These are phyloP conservation scores for Aurelia sp. DNA, from an alignment of 30 jellyfish, hydroid and myxozoan species.

Conservation along the genomic window DNA sequence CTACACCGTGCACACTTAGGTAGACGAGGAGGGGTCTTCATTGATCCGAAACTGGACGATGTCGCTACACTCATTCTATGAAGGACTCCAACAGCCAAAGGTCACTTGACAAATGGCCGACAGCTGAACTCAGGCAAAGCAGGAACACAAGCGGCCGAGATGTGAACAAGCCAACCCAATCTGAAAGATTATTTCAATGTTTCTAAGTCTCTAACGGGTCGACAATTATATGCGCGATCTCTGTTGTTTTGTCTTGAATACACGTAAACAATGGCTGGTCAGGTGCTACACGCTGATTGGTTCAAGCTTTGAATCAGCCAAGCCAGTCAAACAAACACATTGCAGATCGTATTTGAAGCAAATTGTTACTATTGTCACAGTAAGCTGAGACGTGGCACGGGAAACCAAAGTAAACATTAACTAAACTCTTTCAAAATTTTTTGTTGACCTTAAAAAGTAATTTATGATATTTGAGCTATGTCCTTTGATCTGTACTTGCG, in stretches of 20 bases:
- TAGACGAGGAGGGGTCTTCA: slow-evolving; percentile 97
- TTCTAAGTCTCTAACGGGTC: slow-evolving; percentile 83
- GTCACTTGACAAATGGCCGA: not conserved
- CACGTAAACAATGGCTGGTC: slow-evolving; percentile 60
- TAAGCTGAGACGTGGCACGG: slow-evolving; percentile 9
- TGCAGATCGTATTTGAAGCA: slow-evolving; percentile 11
- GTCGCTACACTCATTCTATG: slow-evolving; percentile 72
- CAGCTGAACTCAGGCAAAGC: not conserved
- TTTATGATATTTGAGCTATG: not conserved
- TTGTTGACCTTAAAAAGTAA: not conserved
- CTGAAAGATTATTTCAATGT: slow-evolving; percentile 81
- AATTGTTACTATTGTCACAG: slow-evolving; percentile 76
- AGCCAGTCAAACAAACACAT: slow-evolving; percentile 73
- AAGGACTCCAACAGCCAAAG: slow-evolving; percentile 1
- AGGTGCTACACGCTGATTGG: slow-evolving; percentile 89
- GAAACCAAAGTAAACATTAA: not conserved
- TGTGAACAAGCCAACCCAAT: slow-evolving; percentile 23
- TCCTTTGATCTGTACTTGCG: slow-evolving; percentile 24
- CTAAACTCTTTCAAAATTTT: not conserved
- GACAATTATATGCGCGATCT: slow-evolving; percentile 61
- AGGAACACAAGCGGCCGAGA: slow-evolving; percentile 3
- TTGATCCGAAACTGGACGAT: slow-evolving; percentile 72
- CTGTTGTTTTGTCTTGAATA: slow-evolving; percentile 68
- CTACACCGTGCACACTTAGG: slow-evolving; percentile 99
- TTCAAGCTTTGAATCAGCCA: slow-evolving; percentile 57